Conservation (phyloP, 2,888 invertebrate genomes). For the Eupithecia abbreviata region DNA sequence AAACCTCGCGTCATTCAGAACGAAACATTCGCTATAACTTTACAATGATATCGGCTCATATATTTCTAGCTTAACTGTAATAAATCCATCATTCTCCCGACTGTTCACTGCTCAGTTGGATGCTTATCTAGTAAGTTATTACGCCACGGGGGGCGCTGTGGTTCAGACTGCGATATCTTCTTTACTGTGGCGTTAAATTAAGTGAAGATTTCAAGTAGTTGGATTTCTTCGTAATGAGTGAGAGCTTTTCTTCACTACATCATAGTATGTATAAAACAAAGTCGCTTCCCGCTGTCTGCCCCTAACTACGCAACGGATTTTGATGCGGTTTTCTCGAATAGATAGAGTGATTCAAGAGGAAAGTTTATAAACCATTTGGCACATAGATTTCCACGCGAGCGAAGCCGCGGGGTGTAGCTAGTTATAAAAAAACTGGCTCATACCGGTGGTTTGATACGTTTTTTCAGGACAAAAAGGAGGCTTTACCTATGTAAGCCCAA, state of each 20-base stretch:
- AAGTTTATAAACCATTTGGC: too few relatives aligned
- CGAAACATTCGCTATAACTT: neutral
- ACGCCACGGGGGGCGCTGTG: conserved; percentile 7
- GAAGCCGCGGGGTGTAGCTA: too few relatives aligned
- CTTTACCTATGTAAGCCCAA: neutral
- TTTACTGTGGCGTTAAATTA: neutral
- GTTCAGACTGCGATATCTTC: neutral
- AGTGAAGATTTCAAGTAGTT: neutral
- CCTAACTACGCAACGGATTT: too few relatives aligned
- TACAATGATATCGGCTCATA: neutral
- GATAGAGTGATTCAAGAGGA: too few relatives aligned
- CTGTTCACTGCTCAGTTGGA: conserved; percentile 3
- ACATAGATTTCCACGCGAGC: too few relatives aligned
- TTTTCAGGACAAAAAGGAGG: neutral
- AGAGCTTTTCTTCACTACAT: too few relatives aligned
- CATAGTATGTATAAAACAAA: too few relatives aligned
- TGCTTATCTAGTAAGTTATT: conserved; percentile 16
- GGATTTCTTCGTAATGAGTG: neutral
- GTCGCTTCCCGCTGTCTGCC: too few relatives aligned
- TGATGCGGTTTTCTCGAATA: too few relatives aligned
- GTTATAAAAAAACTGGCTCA: too few relatives aligned
- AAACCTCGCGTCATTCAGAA: neutral
- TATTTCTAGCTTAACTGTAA: conserved; percentile 1
- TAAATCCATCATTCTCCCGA: conserved; percentile 8
- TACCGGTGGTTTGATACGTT: neutral